Percentiles rank a stretch among this genome's conserved stretches.
Conservation (phyloP, 2,888 invertebrate genomes). For the Acronicta psi region DNA sequence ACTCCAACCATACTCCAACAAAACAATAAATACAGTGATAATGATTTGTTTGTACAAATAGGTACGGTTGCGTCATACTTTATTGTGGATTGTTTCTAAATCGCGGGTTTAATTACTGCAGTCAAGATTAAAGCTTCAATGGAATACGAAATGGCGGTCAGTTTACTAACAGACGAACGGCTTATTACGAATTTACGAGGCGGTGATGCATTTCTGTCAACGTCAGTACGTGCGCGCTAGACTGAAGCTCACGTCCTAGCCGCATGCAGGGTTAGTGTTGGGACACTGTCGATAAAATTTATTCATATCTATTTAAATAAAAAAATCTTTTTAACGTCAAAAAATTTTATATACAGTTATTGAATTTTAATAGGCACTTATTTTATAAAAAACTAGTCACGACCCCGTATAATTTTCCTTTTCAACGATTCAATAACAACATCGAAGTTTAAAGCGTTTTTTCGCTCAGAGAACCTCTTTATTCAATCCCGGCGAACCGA, state of each 20-base stretch:
- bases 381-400: too few relatives aligned
- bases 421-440: conserved; percentile 18
- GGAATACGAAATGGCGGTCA: conserved; percentile 17
- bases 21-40: conserved; percentile 30
- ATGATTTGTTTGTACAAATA: conserved; percentile 40
- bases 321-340: too few relatives aligned
- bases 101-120: conserved; percentile 31
- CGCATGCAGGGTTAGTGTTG: conserved; percentile 40
- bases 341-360: too few relatives aligned
- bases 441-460: conserved; percentile 24
- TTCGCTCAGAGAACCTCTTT: conserved; percentile 30
- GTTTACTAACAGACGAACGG: conserved; percentile 13
- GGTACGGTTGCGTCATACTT: conserved; percentile 17
- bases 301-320: too few relatives aligned
- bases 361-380: too few relatives aligned
- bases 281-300: conserved; percentile 34
- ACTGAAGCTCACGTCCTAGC: conserved; percentile 42
- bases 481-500: conserved; percentile 49
- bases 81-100: conserved; percentile 22
- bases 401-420: conserved; percentile 2
- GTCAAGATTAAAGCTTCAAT: conserved; percentile 3
- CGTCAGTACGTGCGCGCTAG: conserved; percentile 38
- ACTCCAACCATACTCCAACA: conserved; percentile 20
- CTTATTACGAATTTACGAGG: conserved; percentile 41
- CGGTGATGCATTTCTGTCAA: conserved; percentile 61